phyloP scores from a whole-genome alignment of 2,888 invertebrate species.

The Dione vanillae region DNA sequence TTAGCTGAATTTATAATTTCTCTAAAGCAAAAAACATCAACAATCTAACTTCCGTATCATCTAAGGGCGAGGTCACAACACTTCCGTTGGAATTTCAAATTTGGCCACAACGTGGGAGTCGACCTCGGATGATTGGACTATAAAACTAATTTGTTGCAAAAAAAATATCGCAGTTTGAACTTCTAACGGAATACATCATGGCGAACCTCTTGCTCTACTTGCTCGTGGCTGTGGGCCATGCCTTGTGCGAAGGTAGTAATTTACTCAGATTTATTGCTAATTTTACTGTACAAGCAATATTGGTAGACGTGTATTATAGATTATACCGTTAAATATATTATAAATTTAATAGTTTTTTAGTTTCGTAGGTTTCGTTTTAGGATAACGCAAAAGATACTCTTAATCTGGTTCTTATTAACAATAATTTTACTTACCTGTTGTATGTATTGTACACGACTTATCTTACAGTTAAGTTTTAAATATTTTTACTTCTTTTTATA shows the following conservation, averaged over 20 bases:
- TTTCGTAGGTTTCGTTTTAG: neutral
- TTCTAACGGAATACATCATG: conserved; percentile 66
- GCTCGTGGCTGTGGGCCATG: conserved; percentile 52
- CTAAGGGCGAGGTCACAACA: conserved; percentile 36
- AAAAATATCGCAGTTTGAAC: conserved; percentile 54
- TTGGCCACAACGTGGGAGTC: conserved; percentile 61
- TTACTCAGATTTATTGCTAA: conserved; percentile 56
- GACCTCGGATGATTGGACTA: conserved; percentile 72
- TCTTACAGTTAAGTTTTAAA: too few relatives aligned
- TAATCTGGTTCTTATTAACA: too few relatives aligned
- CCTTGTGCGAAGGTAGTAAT: conserved; percentile 69
- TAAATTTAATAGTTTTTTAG: neutral
- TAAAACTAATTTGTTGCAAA: conserved; percentile 68
- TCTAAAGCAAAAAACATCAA: conserved; percentile 33
- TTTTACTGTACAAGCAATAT: conserved; percentile 48
- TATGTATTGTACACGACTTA: too few relatives aligned
- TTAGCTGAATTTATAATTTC: conserved; percentile 5
- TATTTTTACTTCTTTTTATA: too few relatives aligned
- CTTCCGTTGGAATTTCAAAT: conserved; percentile 43
- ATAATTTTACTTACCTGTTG: too few relatives aligned
- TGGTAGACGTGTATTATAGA: conserved; percentile 43
- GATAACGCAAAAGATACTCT: neutral
- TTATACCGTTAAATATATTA: conserved; percentile 28
- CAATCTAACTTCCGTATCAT: conserved; percentile 34
- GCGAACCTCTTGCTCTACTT: conserved; percentile 46